Evolutionary conservation across 2,113 vertebrate genomes (phyloP), one percentile per base, ranked within the genome.

Genomic region (Bettongia penicillata): DNA sequence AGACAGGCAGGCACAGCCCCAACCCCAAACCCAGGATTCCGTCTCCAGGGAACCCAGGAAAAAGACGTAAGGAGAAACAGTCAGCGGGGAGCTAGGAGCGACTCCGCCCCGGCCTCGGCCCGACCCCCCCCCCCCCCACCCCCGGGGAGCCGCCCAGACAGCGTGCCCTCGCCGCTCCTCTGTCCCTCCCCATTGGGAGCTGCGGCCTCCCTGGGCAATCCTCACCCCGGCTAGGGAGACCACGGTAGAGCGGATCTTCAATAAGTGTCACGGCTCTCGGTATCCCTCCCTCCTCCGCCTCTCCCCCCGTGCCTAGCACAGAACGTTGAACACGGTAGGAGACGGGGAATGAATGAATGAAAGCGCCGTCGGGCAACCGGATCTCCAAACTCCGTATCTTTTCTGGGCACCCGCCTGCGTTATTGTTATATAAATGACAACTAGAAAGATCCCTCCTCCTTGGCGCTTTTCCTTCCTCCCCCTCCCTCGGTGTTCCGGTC

Each of bases 51-150:
- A 43, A 25, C 89, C 25, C 0, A 49, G 47, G 94, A 43, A 95
- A 97, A 94, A 95, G 43, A 53, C 91, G 48, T 61, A 55, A 92
- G 24, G 47, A n/a, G 16, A 24, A 55, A 53, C 91, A 53, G 51
- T 51, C 10, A 12, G 53, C 3, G 5, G 91, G 37, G 52, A 3
- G 89, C 92, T 0, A 4, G 47, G 48, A 48, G 31, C 48, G 47
- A 89, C 96, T 43, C 61, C 94, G 90, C 93, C 31, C 91, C 10
- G 6, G 90, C 90, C 84, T 11, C 0, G 16, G 37, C 37, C 90
- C 3, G 43, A 53, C 7, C 28, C 37, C 31, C 53, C 37, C 0
- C 16, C 61, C 89, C 52, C 91, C 93, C 2, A 22, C 25, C 5
- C 37, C 49, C 0, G 6, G 5, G n/a, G 48, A 61, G 7, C 0